Base-by-base conservation (phyloP, 2,797 vertebrate species). In the Tenualosa thibaudeaui region DNA sequence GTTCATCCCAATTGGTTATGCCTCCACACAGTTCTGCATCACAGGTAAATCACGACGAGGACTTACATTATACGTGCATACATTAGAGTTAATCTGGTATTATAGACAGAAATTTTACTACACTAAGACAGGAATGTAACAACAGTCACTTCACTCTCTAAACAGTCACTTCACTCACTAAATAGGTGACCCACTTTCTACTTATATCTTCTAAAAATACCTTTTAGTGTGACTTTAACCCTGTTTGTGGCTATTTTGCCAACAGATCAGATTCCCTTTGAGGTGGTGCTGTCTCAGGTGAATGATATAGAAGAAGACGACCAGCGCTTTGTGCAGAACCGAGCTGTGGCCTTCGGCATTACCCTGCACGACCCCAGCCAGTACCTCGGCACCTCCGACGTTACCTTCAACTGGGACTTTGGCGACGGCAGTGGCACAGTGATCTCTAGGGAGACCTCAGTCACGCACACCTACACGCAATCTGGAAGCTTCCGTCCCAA, bases 371-470 rank as follows among this genome's bases (percentile, higher is more conserved):
- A 99, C 92, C 98, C 97, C 86, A 98, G 97, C 89, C 87, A 90
- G 26, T 99, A 96, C 93, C 95, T 99, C 81, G 88, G 92, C 51
- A 85, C 89, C 0, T 97, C 97, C 0, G 98, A 99, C 88, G 86
- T 98, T 89, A 97, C 97, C 90, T 99, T 95, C 90, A 97, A 97
- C 89, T 99, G 98, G 98, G 96, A 99, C 91, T 99, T 99, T 54
- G 98, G 98, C 1, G 98, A 99, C 60, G 86, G 86, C 6, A 98
- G 97, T 0, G 98, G 97, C 13, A 97, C 96, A 9, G 94, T 99
- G 22, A 98, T 99, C 87, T 97, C 97, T 86, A 95, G 96, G 84
- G 96, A 96, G 81, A 81, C 94, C 86, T 92, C 93, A 0, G 96
- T 98, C 90, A 97, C 97, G 40, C 98, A 99, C 91, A 98, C 97